A percentile compares a stretch with the other conserved stretches of the same genome.
Conservation (phyloP, 2,888 invertebrate genomes). For the Protonemura montana region DNA sequence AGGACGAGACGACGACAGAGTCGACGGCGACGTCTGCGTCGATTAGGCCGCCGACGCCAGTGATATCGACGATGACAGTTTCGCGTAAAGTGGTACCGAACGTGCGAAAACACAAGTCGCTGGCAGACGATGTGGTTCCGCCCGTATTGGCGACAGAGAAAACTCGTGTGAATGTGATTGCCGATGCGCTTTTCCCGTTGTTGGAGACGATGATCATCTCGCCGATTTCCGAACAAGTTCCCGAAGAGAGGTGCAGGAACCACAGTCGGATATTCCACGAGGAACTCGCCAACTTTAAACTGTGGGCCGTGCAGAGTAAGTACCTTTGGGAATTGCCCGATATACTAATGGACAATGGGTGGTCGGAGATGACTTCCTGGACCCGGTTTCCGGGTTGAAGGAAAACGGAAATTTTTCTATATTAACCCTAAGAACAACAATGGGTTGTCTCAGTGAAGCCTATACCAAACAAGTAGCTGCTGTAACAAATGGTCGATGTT, state of each 20-base stretch:
- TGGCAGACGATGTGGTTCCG: background rate
- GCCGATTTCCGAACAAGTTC: constrained; percentile 43
- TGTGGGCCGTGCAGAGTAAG: constrained; percentile 49
- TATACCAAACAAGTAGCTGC: no score
- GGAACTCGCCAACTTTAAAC: constrained; percentile 46
- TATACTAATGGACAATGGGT: no score
- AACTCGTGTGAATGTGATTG: constrained; percentile 17
- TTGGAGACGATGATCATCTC: constrained; percentile 42
- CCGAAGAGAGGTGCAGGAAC: constrained; percentile 44
- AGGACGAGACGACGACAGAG: background rate
- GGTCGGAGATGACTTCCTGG: no score
- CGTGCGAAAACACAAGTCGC: background rate
- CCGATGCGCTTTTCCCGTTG: constrained; percentile 35
- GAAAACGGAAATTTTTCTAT: no score
- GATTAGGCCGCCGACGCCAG: background rate
- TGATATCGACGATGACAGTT: background rate
- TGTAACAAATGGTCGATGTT: no score
- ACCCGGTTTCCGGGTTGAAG: no score
- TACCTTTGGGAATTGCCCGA: background rate
- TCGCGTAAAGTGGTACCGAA: background rate
- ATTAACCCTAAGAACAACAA: no score
- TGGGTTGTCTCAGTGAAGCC: no score
- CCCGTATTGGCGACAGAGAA: background rate
- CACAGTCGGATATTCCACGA: constrained; percentile 45
- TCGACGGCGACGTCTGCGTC: background rate